These are phyloP conservation scores for Octodonta nipae DNA, from an alignment of 2,888 invertebrate genomes.

Conservation along the genomic window DNA sequence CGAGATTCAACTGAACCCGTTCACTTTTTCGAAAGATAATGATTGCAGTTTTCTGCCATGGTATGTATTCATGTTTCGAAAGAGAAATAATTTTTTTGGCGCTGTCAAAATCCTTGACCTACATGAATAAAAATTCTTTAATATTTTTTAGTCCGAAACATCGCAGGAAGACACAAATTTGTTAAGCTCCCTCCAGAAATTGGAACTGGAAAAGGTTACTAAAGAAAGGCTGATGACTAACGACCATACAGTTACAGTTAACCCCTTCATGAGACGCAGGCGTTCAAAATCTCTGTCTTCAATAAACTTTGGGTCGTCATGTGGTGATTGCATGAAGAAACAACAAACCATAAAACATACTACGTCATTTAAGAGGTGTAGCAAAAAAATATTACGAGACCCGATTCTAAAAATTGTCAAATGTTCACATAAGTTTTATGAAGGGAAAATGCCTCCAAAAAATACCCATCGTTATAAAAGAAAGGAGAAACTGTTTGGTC, in stretches of 20 bases:
- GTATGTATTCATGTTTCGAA: slow-evolving; percentile 11
- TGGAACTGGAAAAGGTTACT: slow-evolving; percentile 26
- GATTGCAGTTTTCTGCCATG: slow-evolving; percentile 15
- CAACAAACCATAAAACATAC: slow-evolving; percentile 24
- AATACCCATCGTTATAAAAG: slow-evolving; percentile 6
- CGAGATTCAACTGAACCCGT: too few relatives aligned
- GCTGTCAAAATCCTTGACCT: slow-evolving; percentile 21
- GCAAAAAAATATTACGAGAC: slow-evolving; percentile 41
- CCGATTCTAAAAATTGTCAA: slow-evolving; percentile 42
- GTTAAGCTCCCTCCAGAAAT: slow-evolving; percentile 28
- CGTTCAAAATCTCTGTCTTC: slow-evolving; percentile 34
- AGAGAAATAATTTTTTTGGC: slow-evolving; percentile 11
- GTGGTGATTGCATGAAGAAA: slow-evolving; percentile 25
- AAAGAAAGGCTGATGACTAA: slow-evolving; percentile 11
- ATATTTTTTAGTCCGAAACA: slow-evolving; percentile 25
- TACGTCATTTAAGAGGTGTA: slow-evolving; percentile 26
- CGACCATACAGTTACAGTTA: too few relatives aligned
- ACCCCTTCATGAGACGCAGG: slow-evolving; percentile 31
- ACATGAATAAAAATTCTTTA: slow-evolving; percentile 7
- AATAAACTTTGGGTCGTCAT: slow-evolving; percentile 28
- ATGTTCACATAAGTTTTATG: slow-evolving; percentile 20
- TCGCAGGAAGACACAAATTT: slow-evolving; percentile 32
- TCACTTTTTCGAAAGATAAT: slow-evolving; percentile 16
- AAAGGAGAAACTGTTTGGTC: slow-evolving; percentile 26
- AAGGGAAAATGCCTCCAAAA: slow-evolving; percentile 11